These are phyloP conservation scores for Smittia sp. DNA, from an alignment of 2,888 invertebrate genomes.

Conservation along the genomic window DNA sequence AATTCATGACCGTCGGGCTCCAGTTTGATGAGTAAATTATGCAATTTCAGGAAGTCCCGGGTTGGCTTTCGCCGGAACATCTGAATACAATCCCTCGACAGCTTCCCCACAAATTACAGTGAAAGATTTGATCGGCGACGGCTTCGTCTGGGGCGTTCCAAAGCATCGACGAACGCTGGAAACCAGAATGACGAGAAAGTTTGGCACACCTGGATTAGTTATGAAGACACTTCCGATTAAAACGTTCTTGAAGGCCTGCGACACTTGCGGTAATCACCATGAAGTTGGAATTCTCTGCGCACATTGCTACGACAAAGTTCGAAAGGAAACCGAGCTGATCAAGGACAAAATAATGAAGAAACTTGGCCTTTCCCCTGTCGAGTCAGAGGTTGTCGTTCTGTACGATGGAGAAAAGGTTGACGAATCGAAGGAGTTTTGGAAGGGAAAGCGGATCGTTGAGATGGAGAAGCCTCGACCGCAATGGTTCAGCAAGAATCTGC, in stretches of 20 bases:
- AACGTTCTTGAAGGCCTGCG: slow-evolving; percentile 71
- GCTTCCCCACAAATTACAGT: slow-evolving; percentile 55
- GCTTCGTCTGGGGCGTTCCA: slow-evolving; percentile 79
- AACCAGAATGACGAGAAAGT: slow-evolving; percentile 68
- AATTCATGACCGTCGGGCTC: background rate
- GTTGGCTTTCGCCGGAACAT: background rate
- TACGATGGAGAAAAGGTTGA: slow-evolving; percentile 77
- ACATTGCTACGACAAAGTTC: slow-evolving; percentile 79
- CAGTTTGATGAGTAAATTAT: background rate
- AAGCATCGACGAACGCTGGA: slow-evolving; percentile 75
- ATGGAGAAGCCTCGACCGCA: slow-evolving; percentile 78
- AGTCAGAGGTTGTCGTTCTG: slow-evolving; percentile 79
- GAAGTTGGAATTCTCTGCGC: slow-evolving; percentile 78
- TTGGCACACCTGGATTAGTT: slow-evolving; percentile 64
- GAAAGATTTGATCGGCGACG: slow-evolving; percentile 67
- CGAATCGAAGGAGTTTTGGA: slow-evolving; percentile 59
- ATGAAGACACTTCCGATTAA: slow-evolving; percentile 72
- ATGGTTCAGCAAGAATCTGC: slow-evolving; percentile 84
- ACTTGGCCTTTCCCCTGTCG: slow-evolving; percentile 69
- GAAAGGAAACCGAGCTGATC: slow-evolving; percentile 76
- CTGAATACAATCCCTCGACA: background rate
- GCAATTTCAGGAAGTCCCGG: background rate
- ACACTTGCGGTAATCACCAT: slow-evolving; percentile 80
- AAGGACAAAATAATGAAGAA: slow-evolving; percentile 64
- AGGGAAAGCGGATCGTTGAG: slow-evolving; percentile 79